Base-by-base conservation (phyloP, 2,888 invertebrate genomes). In the Hypolimnas misippus region DNA sequence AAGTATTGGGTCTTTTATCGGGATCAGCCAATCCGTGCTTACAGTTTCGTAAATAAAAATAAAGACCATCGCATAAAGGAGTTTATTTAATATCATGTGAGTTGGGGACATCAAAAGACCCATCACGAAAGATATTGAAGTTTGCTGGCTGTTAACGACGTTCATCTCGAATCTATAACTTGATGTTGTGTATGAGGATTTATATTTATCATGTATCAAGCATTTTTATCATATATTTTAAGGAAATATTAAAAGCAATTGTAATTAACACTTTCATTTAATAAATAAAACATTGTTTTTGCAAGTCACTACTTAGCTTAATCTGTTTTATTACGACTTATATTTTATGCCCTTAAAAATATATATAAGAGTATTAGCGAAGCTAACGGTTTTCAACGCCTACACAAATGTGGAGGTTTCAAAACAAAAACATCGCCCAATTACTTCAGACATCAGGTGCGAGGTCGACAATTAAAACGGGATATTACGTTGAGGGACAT, bases 381-480 rank as follows among this genome's bases (percentile, higher is more conserved):
- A 31, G 3, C 14, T 14, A 31, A 51, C 5, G 3, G 3, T 16
- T 31, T 51, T 14, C 29, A 46, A 29, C 8, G n/a, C 25, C n/a
- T 29, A 29, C 2, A 49, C 14, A 14, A 29, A 29, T 1, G 29
- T 8, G n/a, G 25, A 49, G 7, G 35, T 35, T 51, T 56, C 58
- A 56, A 75, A 73, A 74, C 73, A 72, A 73, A 71, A 19, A 65
- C 67, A 65, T 56, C 66, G 57, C 68, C 76, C 75, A 75, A 76
- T 77, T 79, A 75, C 74, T 58, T 21, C 5, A 62, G 64, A 64
- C 63, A 65, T 66, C 66, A 91, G 90, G 89, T 91, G 90, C 76
- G 69, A 73, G 70, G 71, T 70, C 53, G 76, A 81, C 86, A 89
- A 91, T 90, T 91, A 89, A 89, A 87, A 73, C 77, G 73, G 78